Conservation (phyloP, 2,888 invertebrate species). For the Morpho helenor region DNA sequence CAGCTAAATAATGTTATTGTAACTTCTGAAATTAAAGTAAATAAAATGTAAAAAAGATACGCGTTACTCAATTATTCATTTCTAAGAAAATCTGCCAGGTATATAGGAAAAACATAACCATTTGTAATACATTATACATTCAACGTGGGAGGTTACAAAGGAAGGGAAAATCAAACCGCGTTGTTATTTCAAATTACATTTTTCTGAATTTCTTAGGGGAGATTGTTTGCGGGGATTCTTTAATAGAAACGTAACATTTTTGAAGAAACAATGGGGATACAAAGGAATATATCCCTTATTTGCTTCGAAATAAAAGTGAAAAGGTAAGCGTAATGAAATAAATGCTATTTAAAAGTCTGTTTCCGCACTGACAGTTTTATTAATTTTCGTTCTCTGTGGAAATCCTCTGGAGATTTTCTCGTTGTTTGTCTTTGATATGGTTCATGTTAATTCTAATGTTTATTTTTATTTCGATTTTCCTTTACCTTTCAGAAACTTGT, state of each 20-base stretch:
- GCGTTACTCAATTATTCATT: no score
- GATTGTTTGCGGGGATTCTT: slow-evolving; percentile 48
- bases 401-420: slow-evolving; percentile 37
- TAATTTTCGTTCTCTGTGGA: slow-evolving; percentile 48
- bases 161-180: slow-evolving; percentile 46
- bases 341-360: slow-evolving; percentile 29
- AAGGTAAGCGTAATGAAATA: slow-evolving; percentile 11
- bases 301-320: slow-evolving; percentile 6
- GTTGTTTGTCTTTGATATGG: slow-evolving; percentile 20
- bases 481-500: background rate
- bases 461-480: background rate
- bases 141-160: slow-evolving; percentile 26
- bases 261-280: slow-evolving; percentile 29
- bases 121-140: slow-evolving; percentile 22
- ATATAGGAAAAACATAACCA: slow-evolving; percentile 10
- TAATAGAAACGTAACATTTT: slow-evolving; percentile 59
- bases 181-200: slow-evolving; percentile 67
- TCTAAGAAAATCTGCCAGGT: no score
- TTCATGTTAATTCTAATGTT: slow-evolving; percentile 11
- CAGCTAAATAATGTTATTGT: no score
- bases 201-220: slow-evolving; percentile 52
- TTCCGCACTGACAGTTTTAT: slow-evolving; percentile 52
- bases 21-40: no score
- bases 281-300: slow-evolving; percentile 23
- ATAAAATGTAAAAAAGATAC: no score